A percentile compares a stretch with the other conserved stretches of the same genome.
phyloP scores from a whole-genome alignment of 2,888 invertebrate genomes.

The Eilema caniola region DNA sequence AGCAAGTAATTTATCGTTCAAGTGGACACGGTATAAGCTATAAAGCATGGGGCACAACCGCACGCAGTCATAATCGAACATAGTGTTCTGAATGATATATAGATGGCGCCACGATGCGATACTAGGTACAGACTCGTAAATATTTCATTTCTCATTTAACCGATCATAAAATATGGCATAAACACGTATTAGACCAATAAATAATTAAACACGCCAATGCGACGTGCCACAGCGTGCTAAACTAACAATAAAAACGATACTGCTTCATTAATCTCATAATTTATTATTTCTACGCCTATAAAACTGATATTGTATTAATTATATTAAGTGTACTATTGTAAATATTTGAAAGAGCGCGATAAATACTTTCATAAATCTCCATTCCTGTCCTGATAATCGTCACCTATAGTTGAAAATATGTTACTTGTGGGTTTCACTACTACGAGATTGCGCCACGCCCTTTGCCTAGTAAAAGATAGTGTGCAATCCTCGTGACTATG shows the following conservation, averaged over 20 bases:
- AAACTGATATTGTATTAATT: conserved; percentile 25
- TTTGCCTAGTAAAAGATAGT: no score
- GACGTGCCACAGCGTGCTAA: conserved; percentile 54
- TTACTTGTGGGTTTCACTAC: background rate
- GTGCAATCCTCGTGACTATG: no score
- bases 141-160: conserved; percentile 70
- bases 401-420: background rate
- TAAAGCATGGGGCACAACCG: conserved; percentile 58
- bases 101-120: conserved; percentile 66
- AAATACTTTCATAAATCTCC: background rate
- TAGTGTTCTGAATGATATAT: conserved; percentile 57
- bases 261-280: conserved; percentile 40
- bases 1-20: conserved; percentile 58
- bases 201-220: conserved; percentile 59
- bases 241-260: conserved; percentile 51
- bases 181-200: conserved; percentile 63
- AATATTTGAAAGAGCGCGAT: background rate
- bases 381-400: background rate
- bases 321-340: background rate
- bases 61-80: conserved; percentile 49
- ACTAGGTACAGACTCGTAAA: conserved; percentile 70
- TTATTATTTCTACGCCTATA: conserved; percentile 48
- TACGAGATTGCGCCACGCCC: no score
- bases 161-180: conserved; percentile 72
- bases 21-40: conserved; percentile 53